Conservation (phyloP, 2,113 vertebrate species). For the Lycaon pictus region DNA sequence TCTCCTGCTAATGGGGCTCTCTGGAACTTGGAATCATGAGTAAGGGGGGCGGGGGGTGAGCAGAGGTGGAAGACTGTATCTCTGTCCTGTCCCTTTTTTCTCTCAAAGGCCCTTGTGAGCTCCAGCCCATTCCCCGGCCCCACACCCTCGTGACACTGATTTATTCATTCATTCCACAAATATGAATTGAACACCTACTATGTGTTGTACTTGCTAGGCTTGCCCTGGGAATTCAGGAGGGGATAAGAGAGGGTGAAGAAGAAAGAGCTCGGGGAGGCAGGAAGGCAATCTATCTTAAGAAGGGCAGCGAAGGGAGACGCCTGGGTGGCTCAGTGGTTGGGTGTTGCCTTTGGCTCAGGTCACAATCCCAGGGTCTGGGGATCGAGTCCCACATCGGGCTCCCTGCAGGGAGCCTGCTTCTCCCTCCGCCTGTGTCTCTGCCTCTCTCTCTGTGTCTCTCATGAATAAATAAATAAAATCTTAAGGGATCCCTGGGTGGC, state of each 20-base stretch:
- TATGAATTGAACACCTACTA: background rate
- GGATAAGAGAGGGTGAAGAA: background rate
- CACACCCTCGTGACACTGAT: background rate
- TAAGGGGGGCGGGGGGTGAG: background rate
- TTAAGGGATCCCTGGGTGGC: no score
- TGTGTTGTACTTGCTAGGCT: background rate
- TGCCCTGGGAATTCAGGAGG: background rate
- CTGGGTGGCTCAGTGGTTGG: no score
- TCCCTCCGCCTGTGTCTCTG: no score
- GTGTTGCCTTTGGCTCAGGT: no score
- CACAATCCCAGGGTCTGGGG: no score
- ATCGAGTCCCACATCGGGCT: no score
- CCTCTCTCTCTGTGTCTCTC: no score
- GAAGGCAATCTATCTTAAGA: background rate
- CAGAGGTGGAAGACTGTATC: background rate
- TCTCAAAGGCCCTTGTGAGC: background rate
- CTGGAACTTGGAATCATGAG: background rate
- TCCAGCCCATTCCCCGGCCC: background rate
- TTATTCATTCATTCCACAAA: background rate
- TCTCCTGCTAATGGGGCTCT: background rate
- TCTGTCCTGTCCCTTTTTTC: background rate
- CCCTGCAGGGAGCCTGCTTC: no score
- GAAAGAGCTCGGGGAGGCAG: background rate
- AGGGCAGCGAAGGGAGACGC: background rate
- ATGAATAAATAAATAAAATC: no score